A percentile compares a stretch with the other conserved stretches of the same genome.
phyloP scores from a whole-genome alignment of 2,888 invertebrate species.

The Dione juno region DNA sequence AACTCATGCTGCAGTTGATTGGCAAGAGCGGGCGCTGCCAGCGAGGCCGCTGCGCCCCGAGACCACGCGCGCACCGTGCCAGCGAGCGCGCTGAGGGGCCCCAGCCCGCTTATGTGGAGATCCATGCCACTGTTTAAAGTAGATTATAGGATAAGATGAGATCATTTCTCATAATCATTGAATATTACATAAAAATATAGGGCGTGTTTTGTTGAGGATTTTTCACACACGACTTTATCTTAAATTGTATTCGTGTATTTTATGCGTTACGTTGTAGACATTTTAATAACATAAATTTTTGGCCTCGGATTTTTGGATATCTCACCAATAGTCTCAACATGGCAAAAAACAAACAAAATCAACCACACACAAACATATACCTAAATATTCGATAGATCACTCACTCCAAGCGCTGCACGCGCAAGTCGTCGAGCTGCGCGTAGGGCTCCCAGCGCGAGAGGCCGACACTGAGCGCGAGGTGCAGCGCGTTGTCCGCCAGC shows the following conservation, averaged over 20 bases:
- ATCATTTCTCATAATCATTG: too few species aligned
- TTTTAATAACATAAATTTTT: too few species aligned
- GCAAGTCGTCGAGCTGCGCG: constrained; percentile 72
- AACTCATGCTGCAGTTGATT: constrained; percentile 65
- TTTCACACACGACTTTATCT: too few species aligned
- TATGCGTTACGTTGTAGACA: too few species aligned
- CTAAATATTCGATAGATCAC: too few species aligned
- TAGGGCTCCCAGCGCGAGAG: constrained; percentile 73
- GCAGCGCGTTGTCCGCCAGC: constrained; percentile 62
- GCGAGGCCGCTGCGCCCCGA: constrained; percentile 54
- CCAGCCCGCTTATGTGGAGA: constrained; percentile 75
- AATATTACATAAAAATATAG: too few species aligned
- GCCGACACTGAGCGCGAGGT: constrained; percentile 68
- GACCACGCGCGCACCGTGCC: constrained; percentile 55
- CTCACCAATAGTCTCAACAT: too few species aligned
- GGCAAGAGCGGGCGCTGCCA: constrained; percentile 65
- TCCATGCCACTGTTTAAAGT: constrained; percentile 67
- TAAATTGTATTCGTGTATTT: too few species aligned
- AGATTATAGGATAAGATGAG: neutral
- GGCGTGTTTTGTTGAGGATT: too few species aligned
- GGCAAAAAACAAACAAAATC: too few species aligned
- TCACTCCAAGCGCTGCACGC: constrained; percentile 69
- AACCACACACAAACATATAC: too few species aligned
- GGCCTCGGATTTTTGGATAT: too few species aligned
- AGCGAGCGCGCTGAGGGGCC: constrained; percentile 66